Conservation (phyloP, 2,797 vertebrate species). For the Lacerta viridis region DNA sequence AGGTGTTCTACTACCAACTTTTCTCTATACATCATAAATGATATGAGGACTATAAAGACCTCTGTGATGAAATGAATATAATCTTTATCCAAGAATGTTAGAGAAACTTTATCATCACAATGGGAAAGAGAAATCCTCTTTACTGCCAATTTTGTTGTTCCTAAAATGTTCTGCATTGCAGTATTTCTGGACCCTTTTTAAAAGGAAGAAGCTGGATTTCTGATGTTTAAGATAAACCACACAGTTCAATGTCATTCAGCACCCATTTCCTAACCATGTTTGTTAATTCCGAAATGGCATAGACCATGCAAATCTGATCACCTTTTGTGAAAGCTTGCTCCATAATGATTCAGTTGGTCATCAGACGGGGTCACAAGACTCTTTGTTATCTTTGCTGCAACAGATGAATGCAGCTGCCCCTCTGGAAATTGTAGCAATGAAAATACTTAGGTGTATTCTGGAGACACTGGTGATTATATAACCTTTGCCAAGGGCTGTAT, state of each 20-base stretch:
- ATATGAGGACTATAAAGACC: too few relatives aligned
- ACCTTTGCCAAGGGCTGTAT: not conserved
- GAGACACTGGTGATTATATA: not conserved
- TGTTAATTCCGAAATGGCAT: not conserved
- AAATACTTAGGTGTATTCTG: not conserved
- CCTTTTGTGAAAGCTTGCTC: not conserved
- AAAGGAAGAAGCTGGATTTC: conserved; percentile 37
- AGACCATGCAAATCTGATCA: not conserved
- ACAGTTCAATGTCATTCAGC: conserved; percentile 45
- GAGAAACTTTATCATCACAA: too few relatives aligned
- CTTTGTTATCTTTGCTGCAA: not conserved
- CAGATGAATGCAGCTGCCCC: not conserved
- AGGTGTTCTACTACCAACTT: too few relatives aligned
- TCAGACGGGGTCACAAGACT: not conserved
- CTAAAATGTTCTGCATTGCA: too few relatives aligned
- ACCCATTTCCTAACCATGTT: not conserved
- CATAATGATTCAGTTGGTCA: not conserved
- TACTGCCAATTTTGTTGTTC: too few relatives aligned
- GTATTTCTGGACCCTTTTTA: conserved; percentile 56
- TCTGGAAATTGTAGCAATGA: not conserved
- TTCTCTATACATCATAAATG: too few relatives aligned
- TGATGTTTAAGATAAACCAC: conserved; percentile 17
- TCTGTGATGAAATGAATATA: too few relatives aligned
- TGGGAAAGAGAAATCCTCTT: too few relatives aligned
- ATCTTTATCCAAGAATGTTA: too few relatives aligned